Conservation (phyloP, 2,888 invertebrate species). For the Hemaris fuciformis region DNA sequence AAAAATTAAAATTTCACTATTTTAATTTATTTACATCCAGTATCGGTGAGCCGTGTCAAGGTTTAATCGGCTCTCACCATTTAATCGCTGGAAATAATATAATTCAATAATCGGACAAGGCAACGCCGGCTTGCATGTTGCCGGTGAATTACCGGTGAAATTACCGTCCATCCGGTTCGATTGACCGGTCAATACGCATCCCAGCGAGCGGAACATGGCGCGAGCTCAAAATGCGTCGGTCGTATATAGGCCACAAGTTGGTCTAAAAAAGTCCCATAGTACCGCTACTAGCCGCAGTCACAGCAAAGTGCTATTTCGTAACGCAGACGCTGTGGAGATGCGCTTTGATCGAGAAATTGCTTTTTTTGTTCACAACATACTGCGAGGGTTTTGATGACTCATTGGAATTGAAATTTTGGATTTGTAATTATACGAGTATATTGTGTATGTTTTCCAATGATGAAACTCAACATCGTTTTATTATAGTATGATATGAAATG, state of each 20-base stretch:
- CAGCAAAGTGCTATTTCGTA: slow-evolving; percentile 31
- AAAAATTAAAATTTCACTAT: neutral
- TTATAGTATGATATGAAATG: too few species aligned
- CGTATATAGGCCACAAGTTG: slow-evolving; percentile 43
- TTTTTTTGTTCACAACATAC: slow-evolving; percentile 18
- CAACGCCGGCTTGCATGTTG: neutral
- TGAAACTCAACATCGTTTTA: neutral
- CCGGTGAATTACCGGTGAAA: neutral
- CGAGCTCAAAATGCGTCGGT: slow-evolving; percentile 11
- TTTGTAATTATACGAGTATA: neutral
- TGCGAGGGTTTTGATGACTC: slow-evolving; percentile 24
- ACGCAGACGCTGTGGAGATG: slow-evolving; percentile 22
- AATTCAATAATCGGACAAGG: neutral
- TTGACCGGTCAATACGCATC: neutral
- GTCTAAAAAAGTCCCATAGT: slow-evolving; percentile 36
- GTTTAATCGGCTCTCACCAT: neutral
- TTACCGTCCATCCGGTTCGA: neutral
- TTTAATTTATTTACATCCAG: neutral
- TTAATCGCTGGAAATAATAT: slow-evolving; percentile 2
- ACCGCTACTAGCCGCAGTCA: slow-evolving; percentile 23
- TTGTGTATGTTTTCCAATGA: neutral
- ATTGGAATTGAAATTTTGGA: neutral
- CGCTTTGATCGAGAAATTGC: slow-evolving; percentile 22
- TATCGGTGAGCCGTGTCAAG: neutral
- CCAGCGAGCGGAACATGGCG: neutral